These are phyloP conservation scores for Ectropis grisescens DNA, from an alignment of 1,140 invertebrate genomes.

Conservation along the genomic window DNA sequence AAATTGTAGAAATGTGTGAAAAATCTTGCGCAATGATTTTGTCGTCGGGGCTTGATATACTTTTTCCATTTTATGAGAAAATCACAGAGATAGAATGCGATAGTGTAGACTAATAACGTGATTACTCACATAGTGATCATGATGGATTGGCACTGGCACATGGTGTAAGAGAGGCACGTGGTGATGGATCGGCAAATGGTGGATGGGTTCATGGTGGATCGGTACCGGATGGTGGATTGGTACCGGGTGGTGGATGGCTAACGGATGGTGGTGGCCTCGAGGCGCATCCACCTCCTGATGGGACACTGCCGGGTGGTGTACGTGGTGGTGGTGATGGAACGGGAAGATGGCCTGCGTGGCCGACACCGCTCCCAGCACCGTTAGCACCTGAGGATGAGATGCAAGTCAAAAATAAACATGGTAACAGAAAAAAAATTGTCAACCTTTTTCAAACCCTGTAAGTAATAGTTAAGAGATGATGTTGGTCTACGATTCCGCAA, in stretches of 20 bases:
- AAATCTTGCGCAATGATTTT: too few relatives aligned
- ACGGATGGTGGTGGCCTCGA: conserved; percentile 35
- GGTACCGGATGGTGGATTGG: conserved; percentile 18
- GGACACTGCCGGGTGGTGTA: conserved; percentile 43
- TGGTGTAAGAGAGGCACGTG: conserved; percentile 27
- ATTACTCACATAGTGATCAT: conserved; percentile 58
- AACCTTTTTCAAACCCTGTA: too few relatives aligned
- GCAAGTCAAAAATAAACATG: too few relatives aligned
- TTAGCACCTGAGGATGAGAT: conserved; percentile 27
- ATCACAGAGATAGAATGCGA: too few relatives aligned
- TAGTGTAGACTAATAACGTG: too few relatives aligned
- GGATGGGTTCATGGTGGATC: conserved; percentile 21
- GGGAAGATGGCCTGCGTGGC: conserved; percentile 44
- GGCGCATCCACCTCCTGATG: conserved; percentile 48
- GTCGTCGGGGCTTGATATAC: too few relatives aligned
- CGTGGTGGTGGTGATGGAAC: conserved; percentile 39
- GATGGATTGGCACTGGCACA: conserved; percentile 22
- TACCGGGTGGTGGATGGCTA: conserved; percentile 18
- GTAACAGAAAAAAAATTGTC: too few relatives aligned
- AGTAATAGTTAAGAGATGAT: too few relatives aligned
- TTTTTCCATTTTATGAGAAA: too few relatives aligned
- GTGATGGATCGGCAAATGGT: conserved; percentile 24
- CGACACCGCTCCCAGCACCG: conserved; percentile 27
- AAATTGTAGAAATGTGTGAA: too few relatives aligned
- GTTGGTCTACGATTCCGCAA: too few relatives aligned